Percentiles rank a stretch among this genome's conserved stretches.
Evolutionary conservation across 1,140 invertebrate species (phyloP).

Genomic region (Dendrolimus kikuchii): DNA sequence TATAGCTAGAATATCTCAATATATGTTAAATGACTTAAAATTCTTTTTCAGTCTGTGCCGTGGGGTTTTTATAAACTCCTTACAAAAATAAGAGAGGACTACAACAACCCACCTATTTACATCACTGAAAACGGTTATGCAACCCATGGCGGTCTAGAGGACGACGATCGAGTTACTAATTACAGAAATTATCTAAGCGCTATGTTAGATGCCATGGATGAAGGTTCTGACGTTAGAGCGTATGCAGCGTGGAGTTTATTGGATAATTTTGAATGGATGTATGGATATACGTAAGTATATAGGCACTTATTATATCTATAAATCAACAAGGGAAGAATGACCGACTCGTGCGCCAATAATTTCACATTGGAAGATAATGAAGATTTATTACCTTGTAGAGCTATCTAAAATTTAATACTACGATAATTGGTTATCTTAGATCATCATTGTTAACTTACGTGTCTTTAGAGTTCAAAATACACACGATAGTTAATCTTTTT

Average conservation of each 20-base stretch:
- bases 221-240: slow-evolving; percentile 48
- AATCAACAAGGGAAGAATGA: not conserved
- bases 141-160: slow-evolving; percentile 29
- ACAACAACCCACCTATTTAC: slow-evolving; percentile 39
- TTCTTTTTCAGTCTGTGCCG: slow-evolving; percentile 26
- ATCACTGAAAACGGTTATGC: slow-evolving; percentile 59
- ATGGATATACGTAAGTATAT: slow-evolving; percentile 68
- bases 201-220: slow-evolving; percentile 47
- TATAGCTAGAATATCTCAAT: not conserved
- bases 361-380: no score
- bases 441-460: no score
- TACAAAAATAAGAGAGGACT: slow-evolving; percentile 36
- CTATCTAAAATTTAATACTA: not conserved
- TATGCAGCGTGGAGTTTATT: slow-evolving; percentile 78
- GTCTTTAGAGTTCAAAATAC: no score
- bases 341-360: no score
- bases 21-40: not conserved
- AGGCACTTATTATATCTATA: not conserved
- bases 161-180: slow-evolving; percentile 54
- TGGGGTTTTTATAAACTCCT: slow-evolving; percentile 42
- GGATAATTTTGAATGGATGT: slow-evolving; percentile 79
- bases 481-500: not conserved
- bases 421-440: not conserved
- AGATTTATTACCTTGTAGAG: not conserved
- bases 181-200: slow-evolving; percentile 56